Evolutionary conservation across 2,113 vertebrate genomes (phyloP).

Genomic region (Hepsetus odoe): DNA sequence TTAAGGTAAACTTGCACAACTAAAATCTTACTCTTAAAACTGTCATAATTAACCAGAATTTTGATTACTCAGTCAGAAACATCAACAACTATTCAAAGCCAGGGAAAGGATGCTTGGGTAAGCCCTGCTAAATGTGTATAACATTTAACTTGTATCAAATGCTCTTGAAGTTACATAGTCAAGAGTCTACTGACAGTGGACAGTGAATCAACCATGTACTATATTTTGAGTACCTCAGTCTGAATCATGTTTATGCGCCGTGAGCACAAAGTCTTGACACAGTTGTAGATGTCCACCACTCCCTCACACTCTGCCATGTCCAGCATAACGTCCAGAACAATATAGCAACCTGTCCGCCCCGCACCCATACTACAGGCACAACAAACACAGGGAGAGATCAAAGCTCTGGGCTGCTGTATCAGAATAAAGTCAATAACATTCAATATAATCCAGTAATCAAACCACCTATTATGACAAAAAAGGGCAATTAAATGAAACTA

Average conservation of each 20-base stretch:
- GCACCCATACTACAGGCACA: conserved; percentile 82
- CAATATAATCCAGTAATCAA: neutral
- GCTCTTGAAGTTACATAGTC: too few relatives aligned
- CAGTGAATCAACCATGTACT: too few relatives aligned
- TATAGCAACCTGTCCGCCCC: conserved; percentile 93
- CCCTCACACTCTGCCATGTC: conserved; percentile 97
- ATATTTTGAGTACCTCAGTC: conserved; percentile 81
- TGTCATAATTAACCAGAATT: too few relatives aligned
- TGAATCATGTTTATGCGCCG: conserved; percentile 98
- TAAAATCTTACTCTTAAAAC: too few relatives aligned
- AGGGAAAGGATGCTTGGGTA: too few relatives aligned
- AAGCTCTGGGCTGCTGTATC: too few relatives aligned
- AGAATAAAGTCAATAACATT: neutral
- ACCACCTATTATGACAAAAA: neutral
- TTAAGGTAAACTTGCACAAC: too few relatives aligned
- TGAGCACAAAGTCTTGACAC: conserved; percentile 92
- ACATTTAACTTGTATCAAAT: too few relatives aligned
- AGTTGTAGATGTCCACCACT: conserved; percentile 97
- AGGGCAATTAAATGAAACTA: neutral
- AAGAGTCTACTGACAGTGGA: too few relatives aligned
- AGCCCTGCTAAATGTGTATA: too few relatives aligned
- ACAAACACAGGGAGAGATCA: conserved; percentile 8
- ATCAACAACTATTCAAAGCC: too few relatives aligned
- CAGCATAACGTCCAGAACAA: conserved; percentile 94
- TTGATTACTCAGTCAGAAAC: too few relatives aligned